Percentiles rank a stretch among this genome's conserved stretches.
These are phyloP conservation scores for Tetragonula carbonaria DNA, from an alignment of 2,888 invertebrate genomes.

Conservation along the genomic window DNA sequence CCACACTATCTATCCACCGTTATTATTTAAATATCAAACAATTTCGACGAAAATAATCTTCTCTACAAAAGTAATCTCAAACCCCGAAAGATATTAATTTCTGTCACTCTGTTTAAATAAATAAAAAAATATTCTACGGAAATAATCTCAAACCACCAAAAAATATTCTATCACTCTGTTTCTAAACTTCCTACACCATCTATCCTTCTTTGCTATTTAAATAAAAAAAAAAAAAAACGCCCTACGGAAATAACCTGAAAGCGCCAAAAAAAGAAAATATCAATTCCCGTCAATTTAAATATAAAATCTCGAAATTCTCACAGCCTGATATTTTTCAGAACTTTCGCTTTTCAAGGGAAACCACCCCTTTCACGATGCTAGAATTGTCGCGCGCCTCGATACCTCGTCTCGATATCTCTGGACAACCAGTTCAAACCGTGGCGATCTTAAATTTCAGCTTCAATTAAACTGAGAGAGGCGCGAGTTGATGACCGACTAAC, in stretches of 20 bases:
- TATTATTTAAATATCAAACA: no score
- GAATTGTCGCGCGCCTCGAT: not conserved
- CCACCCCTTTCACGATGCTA: not conserved
- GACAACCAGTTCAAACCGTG: not conserved
- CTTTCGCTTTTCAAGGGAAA: no score
- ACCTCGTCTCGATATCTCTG: not conserved
- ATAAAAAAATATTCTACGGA: not conserved
- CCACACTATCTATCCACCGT: no score
- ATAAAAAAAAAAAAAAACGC: no score
- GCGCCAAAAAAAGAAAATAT: no score
- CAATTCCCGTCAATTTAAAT: no score
- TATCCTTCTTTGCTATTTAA: not conserved
- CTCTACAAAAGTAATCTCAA: not conserved
- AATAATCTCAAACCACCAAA: not conserved
- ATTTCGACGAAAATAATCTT: not conserved
- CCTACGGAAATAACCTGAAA: no score
- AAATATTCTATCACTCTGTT: rapidly evolving
- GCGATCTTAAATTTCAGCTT: not conserved
- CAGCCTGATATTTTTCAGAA: no score
- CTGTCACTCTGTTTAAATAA: no score
- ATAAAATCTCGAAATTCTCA: no score
- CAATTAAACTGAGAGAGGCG: not conserved
- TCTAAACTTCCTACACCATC: not conserved
- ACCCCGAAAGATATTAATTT: not conserved
- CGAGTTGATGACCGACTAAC: conserved; percentile 22